A percentile compares a stretch with the other conserved stretches of the same genome.
Conservation (phyloP, 2,888 invertebrate species). For the Lypha dubia region DNA sequence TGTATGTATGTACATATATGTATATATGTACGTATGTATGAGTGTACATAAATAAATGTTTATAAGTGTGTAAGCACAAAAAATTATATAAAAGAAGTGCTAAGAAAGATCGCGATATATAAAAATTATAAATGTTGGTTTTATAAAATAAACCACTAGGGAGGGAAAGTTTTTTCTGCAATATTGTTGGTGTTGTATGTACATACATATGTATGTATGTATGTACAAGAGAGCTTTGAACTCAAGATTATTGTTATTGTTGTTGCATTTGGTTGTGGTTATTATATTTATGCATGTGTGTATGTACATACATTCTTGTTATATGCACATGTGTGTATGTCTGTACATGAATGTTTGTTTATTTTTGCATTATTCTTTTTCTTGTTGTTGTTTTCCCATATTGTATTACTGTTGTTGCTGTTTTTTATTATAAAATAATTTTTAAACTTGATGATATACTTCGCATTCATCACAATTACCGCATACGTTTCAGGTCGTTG, state of each 20-base stretch:
- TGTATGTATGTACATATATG: background rate
- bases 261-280: slow-evolving; percentile 51
- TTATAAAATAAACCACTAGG: slow-evolving; percentile 55
- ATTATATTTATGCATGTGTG: slow-evolving; percentile 48
- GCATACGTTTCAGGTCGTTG: slow-evolving; percentile 72
- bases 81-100: slow-evolving; percentile 13
- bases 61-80: no score
- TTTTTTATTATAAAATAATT: slow-evolving; percentile 57
- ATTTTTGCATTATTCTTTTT: slow-evolving; percentile 58
- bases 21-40: background rate
- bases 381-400: slow-evolving; percentile 50
- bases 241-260: slow-evolving; percentile 47
- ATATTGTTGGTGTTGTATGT: slow-evolving; percentile 25
- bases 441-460: slow-evolving; percentile 71
- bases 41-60: background rate
- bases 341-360: slow-evolving; percentile 44
- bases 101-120: slow-evolving; percentile 55
- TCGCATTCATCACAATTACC: slow-evolving; percentile 73
- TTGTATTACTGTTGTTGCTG: slow-evolving; percentile 40
- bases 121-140: slow-evolving; percentile 46
- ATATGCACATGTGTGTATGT: background rate
- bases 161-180: slow-evolving; percentile 56
- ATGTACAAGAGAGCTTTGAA: slow-evolving; percentile 69
- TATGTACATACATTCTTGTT: background rate
- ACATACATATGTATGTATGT: background rate